Conservation (phyloP, 2,797 vertebrate genomes). For the Bradypus variegatus region DNA sequence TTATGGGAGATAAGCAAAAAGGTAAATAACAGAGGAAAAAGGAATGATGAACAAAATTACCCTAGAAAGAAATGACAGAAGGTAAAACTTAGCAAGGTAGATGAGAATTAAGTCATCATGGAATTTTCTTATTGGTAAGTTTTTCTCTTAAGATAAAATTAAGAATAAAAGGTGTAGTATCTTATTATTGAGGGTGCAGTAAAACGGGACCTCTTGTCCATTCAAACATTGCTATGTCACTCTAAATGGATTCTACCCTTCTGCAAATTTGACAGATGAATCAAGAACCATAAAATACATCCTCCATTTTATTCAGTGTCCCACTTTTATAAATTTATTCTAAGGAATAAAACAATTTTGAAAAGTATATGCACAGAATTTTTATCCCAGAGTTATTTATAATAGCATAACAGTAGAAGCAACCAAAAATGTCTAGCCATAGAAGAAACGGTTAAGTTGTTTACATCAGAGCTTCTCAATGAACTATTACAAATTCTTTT, state of each 20-base stretch:
- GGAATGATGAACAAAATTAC: not conserved
- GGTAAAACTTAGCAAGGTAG: not conserved
- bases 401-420: not conserved
- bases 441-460: not conserved
- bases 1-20: not conserved
- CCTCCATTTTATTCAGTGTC: conserved; percentile 3
- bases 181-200: not conserved
- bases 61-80: not conserved
- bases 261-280: conserved; percentile 2
- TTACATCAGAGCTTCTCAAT: not conserved
- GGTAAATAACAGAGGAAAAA: not conserved
- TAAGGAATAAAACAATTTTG: not conserved
- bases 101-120: not conserved
- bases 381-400: not conserved
- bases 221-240: not conserved
- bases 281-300: conserved; percentile 15
- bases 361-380: not conserved
- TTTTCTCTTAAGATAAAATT: not conserved
- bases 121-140: not conserved
- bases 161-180: not conserved
- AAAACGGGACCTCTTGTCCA: not conserved
- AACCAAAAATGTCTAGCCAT: not conserved
- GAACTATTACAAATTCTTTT: not conserved
- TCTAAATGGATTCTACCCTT: not conserved
- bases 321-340: conserved; percentile 12